Conservation (phyloP, 2,113 vertebrate genomes). For the Colistium nudipinnis region DNA sequence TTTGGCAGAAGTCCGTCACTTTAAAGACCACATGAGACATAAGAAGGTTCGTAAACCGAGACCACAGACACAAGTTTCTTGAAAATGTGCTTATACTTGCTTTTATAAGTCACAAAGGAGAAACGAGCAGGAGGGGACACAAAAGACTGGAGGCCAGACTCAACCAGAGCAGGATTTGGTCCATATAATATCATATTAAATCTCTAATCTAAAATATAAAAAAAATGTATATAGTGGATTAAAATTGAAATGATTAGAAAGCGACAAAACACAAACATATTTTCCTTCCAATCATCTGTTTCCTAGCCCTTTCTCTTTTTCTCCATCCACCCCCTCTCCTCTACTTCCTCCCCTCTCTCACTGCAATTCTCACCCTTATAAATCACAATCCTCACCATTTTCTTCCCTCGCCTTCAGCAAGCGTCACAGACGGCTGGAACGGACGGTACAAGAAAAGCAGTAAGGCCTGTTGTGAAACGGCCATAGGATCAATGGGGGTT, state of each 20-base stretch:
- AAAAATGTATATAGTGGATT: slow-evolving; percentile 32
- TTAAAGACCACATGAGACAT: slow-evolving; percentile 30
- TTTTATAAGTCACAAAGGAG: slow-evolving; percentile 17
- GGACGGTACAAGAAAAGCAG: slow-evolving; percentile 64
- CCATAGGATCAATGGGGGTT: slow-evolving; percentile 69
- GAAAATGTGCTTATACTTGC: slow-evolving; percentile 50
- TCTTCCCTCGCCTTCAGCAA: slow-evolving; percentile 30
- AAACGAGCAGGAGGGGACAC: slow-evolving; percentile 5
- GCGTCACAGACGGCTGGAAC: slow-evolving; percentile 39
- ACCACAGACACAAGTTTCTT: slow-evolving; percentile 41
- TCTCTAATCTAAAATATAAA: slow-evolving; percentile 2
- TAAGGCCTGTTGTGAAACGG: slow-evolving; percentile 58
- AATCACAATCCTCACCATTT: slow-evolving; percentile 26
- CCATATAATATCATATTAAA: slow-evolving; percentile 10
- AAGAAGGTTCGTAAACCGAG: slow-evolving; percentile 33
- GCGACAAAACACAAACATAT: background rate
- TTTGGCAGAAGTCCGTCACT: slow-evolving; percentile 46
- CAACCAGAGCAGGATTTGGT: background rate
- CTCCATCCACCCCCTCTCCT: background rate
- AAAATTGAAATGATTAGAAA: slow-evolving; percentile 2
- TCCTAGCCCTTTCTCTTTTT: background rate
- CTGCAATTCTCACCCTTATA: slow-evolving; percentile 1
- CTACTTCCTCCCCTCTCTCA: slow-evolving; percentile 1
- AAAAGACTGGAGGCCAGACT: slow-evolving; percentile 21
- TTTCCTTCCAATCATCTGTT: background rate